Percentiles rank a stretch among this genome's conserved stretches.
These are phyloP conservation scores for Urocynchramus pylzowi DNA, from an alignment of 2,113 vertebrate species.

Conservation along the genomic window DNA sequence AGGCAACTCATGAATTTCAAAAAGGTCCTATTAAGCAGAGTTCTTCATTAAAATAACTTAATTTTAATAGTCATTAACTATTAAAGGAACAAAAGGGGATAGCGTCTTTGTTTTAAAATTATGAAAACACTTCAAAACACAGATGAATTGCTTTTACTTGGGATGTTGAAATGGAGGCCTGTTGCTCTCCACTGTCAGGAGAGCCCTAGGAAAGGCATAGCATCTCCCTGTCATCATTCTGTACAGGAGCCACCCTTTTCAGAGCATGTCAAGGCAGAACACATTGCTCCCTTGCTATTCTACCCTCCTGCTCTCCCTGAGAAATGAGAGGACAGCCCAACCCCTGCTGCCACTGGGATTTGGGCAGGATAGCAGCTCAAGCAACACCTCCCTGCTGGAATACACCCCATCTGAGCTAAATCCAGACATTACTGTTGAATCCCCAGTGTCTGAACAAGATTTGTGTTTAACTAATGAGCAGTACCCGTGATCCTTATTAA, in stretches of 20 bases:
- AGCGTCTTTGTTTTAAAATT: neutral
- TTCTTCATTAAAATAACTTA: neutral
- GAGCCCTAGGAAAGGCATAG: neutral
- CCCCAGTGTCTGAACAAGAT: neutral
- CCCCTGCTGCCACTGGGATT: neutral
- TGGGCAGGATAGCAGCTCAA: neutral
- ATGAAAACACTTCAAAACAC: neutral
- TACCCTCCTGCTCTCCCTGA: neutral
- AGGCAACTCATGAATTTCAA: neutral
- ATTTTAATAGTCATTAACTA: neutral
- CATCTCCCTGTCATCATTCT: neutral
- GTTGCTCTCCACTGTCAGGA: neutral
- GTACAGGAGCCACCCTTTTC: neutral
- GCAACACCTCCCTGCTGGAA: neutral
- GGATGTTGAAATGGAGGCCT: neutral
- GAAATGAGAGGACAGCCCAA: neutral
- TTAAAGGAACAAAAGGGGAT: neutral
- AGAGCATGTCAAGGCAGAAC: neutral
- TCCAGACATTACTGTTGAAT: neutral
- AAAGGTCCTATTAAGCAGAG: neutral
- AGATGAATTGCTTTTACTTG: neutral
- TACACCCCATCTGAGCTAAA: neutral
- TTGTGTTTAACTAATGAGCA: neutral
- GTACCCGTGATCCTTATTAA: neutral
- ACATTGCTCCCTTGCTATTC: neutral